Conservation (phyloP, 2,113 vertebrate species). For the Gobio gobio region DNA sequence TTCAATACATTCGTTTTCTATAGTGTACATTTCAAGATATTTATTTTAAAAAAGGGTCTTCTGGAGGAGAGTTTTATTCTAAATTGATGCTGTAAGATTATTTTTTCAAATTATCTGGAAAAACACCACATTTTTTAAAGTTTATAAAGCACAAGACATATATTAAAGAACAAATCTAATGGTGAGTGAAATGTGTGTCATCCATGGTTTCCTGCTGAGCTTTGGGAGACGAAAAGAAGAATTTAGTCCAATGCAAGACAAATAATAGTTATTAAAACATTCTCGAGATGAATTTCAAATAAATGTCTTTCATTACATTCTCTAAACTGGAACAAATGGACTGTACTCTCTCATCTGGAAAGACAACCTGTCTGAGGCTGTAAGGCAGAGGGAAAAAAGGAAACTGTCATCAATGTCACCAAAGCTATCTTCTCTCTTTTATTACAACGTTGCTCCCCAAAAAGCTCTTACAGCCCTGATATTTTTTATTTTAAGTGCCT, state of each 20-base stretch:
- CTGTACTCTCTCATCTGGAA: background rate
- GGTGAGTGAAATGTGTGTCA: background rate
- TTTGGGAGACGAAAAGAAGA: background rate
- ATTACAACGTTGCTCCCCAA: background rate
- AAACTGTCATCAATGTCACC: background rate
- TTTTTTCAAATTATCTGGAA: background rate
- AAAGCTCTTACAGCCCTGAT: background rate
- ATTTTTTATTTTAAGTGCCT: background rate
- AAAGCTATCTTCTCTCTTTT: background rate
- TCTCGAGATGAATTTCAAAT: too few relatives aligned
- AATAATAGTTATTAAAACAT: background rate
- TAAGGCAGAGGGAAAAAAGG: background rate
- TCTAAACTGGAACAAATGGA: background rate
- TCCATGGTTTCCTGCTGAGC: background rate
- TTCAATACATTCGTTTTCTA: background rate
- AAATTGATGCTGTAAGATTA: slow-evolving; percentile 7
- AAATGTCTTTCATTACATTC: background rate
- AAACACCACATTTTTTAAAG: background rate
- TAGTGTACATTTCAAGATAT: background rate
- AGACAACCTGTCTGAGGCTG: background rate
- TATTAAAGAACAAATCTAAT: background rate
- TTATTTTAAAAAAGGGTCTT: background rate
- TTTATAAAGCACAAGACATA: background rate
- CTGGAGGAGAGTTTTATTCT: background rate
- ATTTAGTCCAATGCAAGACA: background rate